Evolutionary conservation across 92 coral and sea anemone genomes (phyloP), one percentile per base, ranked within the genome.

Genomic region (Parazoanthus swiftii): DNA sequence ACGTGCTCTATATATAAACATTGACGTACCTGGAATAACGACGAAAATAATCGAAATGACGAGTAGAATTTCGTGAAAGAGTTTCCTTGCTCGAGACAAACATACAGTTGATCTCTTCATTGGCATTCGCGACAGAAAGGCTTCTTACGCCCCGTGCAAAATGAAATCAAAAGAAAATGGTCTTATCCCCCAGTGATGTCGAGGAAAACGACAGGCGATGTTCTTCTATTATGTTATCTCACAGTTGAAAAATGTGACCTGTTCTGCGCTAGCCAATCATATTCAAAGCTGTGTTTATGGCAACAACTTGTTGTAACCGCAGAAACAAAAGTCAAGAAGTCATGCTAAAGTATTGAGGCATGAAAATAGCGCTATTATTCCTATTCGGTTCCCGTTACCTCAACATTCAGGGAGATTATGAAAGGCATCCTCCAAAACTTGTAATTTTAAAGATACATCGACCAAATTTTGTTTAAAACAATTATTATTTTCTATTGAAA

Each of bases 191-290:
- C 10, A 3, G 76, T 39, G 76, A 65, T 39, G 58, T 36, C 74
- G 77, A 39, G 38, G 63, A 82, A 82, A 82, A 42, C 21, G 63
- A 23, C 86, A 65, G 65, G 86, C 77, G 58, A 6, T 67, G 11
- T 37, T 63, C 20, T 54, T 66, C 89, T 90, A 80, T 74, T 73
- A 38, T 74, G 91, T 94, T 93, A 94, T 89, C 94, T 94, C 88
- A 93, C 93, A 81, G 50, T 65, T 79, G 37, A 88, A 77, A 21
- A 89, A 94, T 92, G 93, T 93, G 56, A 94, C 95, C 98, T 91
- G 98, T 37, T 86, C 73, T 25, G 44, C 43, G 33, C 29, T 38
- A 50, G 59, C 82, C 82, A 79, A 79, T 79, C 67, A 43, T 25
- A 26, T 51, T 20, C 23, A 15, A 13, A 13, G 42, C 9, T 8